phyloP scores from a whole-genome alignment of 2,888 invertebrate species.

The Drosophila anceps region DNA sequence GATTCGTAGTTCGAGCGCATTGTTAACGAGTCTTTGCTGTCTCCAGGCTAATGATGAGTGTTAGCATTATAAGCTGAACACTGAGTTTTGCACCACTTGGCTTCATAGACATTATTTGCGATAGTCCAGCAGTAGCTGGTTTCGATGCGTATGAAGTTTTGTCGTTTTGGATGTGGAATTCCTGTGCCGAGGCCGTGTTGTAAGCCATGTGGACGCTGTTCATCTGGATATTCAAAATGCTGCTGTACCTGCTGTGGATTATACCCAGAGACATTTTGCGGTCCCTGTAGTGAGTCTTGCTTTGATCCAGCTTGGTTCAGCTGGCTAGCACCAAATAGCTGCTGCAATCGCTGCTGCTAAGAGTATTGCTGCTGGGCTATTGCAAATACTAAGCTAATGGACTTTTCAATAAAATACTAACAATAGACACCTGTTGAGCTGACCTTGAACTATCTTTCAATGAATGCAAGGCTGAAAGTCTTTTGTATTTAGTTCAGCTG shows the following conservation, averaged over 20 bases:
- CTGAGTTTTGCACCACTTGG: neutral
- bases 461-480: neutral
- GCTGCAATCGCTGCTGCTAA: conserved; percentile 6
- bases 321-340: conserved; percentile 36
- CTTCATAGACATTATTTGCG: neutral
- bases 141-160: conserved; percentile 29
- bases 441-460: neutral
- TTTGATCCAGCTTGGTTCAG: conserved; percentile 44
- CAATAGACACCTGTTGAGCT: neutral
- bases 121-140: neutral
- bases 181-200: conserved; percentile 2
- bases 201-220: conserved; percentile 9
- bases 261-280: conserved; percentile 30
- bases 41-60: neutral
- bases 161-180: conserved; percentile 11
- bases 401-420: neutral
- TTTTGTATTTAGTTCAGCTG: neutral
- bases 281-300: conserved; percentile 31
- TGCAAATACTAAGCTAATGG: neutral
- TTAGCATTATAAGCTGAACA: conserved; percentile 11
- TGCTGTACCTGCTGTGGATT: conserved; percentile 43
- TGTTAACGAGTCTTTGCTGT: neutral
- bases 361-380: neutral
- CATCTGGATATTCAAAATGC: conserved; percentile 25
- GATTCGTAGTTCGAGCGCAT: neutral